Evolutionary conservation across 2,797 vertebrate species (phyloP), one percentile per base, ranked within the genome.

Genomic region (Emydoidea blandingii): DNA sequence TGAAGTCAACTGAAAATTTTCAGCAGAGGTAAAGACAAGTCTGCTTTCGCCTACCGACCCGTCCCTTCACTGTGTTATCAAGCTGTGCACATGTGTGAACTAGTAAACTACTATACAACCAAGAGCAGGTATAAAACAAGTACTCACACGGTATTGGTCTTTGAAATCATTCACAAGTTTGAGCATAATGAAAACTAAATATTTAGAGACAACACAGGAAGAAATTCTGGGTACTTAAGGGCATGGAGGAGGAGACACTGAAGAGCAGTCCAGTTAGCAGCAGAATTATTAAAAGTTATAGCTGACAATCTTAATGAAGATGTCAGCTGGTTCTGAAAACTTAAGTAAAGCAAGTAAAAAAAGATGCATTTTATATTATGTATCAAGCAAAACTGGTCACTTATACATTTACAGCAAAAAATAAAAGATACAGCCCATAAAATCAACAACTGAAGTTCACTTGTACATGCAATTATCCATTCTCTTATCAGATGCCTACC

Each of bases 401-500:
- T 53, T 27, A 97, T 84, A 96, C 56, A 91, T 92, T 96, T 87
- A 95, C 57, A 96, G 94, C 87, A 92, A 88, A 91, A 62, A 95
- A 97, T 91, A 89, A 59, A 29, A 84, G 47, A 95, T 0, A 3
- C n/a, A 96, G 96, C 94, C 93, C 97, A 94, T 90, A 93, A 96
- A 97, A 97, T 96, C 49, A 92, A 91, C 54, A 97, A 95, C 92
- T 96, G 87, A 89, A 54, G 90, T 95, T 96, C 93, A 86, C 78
- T 87, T 79, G 95, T 72, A 93, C 93, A 95, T 91, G 97, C 98
- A 91, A 89, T 95, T 89, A 93, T 85, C 85, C 95, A 95, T 96
- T 97, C 88, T 97, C 90, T 97, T 84, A 89, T 88, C 93, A 10
- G 89, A 88, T 96, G 97, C 98, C 97, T 98, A 99, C 99, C 99